phyloP scores from a whole-genome alignment of 2,797 vertebrate species.

The Neostethus bicornis region DNA sequence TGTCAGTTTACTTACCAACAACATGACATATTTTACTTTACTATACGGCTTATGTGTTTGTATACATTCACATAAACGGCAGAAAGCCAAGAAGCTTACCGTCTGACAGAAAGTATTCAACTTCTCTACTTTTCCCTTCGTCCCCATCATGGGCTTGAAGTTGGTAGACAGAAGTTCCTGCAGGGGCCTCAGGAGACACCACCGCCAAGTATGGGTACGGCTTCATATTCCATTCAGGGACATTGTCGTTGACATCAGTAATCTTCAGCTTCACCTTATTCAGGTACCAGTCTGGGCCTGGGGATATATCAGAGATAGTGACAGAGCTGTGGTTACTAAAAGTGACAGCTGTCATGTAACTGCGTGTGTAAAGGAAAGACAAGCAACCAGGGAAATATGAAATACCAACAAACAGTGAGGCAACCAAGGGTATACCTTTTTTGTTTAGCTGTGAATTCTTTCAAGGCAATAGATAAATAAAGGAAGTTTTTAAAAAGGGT shows the following conservation, averaged over 20 bases:
- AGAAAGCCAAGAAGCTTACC: conserved; percentile 72
- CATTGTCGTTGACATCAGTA: conserved; percentile 87
- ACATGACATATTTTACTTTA: conserved; percentile 31
- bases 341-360: conserved; percentile 77
- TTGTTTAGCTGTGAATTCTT: conserved; percentile 32
- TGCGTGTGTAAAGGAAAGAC: conserved; percentile 46
- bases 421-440: conserved; percentile 41
- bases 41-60: conserved; percentile 4
- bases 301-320: conserved; percentile 58
- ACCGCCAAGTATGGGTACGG: conserved; percentile 85
- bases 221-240: conserved; percentile 88
- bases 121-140: conserved; percentile 82
- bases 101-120: conserved; percentile 89
- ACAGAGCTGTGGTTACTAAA: conserved; percentile 57
- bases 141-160: conserved; percentile 86
- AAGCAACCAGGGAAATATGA: conserved; percentile 42
- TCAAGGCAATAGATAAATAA: conserved; percentile 26
- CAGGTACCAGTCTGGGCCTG: conserved; percentile 88
- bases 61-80: background rate
- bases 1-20: conserved; percentile 35
- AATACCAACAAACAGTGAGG: conserved; percentile 32
- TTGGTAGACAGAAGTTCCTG: conserved; percentile 84
- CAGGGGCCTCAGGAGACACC: conserved; percentile 77
- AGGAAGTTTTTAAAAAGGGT: conserved; percentile 33
- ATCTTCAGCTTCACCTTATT: conserved; percentile 84